Conservation (phyloP, 1,140 invertebrate genomes). For the Pectinophora gossypiella region DNA sequence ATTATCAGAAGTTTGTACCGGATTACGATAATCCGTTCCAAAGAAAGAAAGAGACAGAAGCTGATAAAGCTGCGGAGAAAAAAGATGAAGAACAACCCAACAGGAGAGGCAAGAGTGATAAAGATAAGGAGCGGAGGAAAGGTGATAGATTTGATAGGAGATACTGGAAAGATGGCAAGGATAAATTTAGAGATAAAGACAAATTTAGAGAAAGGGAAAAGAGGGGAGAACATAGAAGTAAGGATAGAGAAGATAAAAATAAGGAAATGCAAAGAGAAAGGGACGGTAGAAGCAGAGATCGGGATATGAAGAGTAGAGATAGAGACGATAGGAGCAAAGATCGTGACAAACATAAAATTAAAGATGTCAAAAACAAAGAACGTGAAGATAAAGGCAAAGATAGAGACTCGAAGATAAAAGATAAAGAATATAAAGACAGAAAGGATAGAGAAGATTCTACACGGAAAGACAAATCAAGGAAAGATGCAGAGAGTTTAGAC, state of each 20-base stretch:
- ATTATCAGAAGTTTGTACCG: conserved; percentile 57
- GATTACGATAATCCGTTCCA: conserved; percentile 67
- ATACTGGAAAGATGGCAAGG: conserved; percentile 28
- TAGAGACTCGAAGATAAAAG: conserved; percentile 15
- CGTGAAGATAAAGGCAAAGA: conserved; percentile 4
- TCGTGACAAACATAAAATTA: neutral
- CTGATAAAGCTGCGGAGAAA: conserved; percentile 13
- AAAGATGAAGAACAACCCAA: neutral
- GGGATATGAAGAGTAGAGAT: conserved; percentile 10
- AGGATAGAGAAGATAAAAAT: conserved; percentile 18
- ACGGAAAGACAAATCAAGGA: neutral
- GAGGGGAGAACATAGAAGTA: conserved; percentile 14
- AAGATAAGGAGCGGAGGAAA: conserved; percentile 30
- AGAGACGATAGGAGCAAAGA: conserved; percentile 2
- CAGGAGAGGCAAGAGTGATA: conserved; percentile 14
- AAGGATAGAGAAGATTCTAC: neutral
- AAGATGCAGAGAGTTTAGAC: neutral
- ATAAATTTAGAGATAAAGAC: conserved; percentile 25
- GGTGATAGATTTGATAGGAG: conserved; percentile 34
- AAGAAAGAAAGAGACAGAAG: conserved; percentile 41
- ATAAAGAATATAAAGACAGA: conserved; percentile 16
- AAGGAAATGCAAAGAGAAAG: no score
- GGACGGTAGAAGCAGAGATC: conserved; percentile 17
- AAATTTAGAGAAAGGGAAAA: conserved; percentile 20
- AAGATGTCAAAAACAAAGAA: neutral